Conservation (phyloP, 2,888 invertebrate genomes). For the Campaea margaritaria region DNA sequence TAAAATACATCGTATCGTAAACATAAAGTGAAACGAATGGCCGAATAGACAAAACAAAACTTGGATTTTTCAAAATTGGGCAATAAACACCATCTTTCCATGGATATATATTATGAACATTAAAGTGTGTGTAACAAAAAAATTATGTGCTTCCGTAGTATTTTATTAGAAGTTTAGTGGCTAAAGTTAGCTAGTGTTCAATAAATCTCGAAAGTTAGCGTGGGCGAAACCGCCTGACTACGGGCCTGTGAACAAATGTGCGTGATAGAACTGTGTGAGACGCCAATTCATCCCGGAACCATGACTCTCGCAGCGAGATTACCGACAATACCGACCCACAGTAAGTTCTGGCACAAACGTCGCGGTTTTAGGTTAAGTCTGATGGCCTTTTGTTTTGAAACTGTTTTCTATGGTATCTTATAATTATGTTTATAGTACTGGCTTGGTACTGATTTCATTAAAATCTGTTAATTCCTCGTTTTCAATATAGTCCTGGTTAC, state of each 20-base stretch:
- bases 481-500: no score
- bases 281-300: slow-evolving; percentile 60
- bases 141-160: no score
- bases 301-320: slow-evolving; percentile 77
- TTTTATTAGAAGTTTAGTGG: not conserved
- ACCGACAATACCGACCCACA: slow-evolving; percentile 66
- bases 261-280: slow-evolving; percentile 63
- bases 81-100: no score
- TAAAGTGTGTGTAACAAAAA: not conserved
- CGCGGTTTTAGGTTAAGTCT: slow-evolving; percentile 19
- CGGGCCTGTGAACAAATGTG: slow-evolving; percentile 66
- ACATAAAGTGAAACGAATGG: not conserved
- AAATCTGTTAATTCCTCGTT: no score
- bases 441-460: no score
- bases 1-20: not conserved
- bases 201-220: no score
- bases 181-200: slow-evolving; percentile 3
- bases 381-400: not conserved
- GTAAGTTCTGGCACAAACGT: slow-evolving; percentile 58
- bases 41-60: no score
- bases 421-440: no score
- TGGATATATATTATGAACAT: not conserved
- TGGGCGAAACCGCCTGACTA: slow-evolving; percentile 58
- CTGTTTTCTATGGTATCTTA: not conserved
- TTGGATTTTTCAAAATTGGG: not conserved